A percentile compares a stretch with the other conserved stretches of the same genome.
Evolutionary conservation across 1,140 invertebrate species (phyloP).

Genomic region (Megalopta genalis): DNA sequence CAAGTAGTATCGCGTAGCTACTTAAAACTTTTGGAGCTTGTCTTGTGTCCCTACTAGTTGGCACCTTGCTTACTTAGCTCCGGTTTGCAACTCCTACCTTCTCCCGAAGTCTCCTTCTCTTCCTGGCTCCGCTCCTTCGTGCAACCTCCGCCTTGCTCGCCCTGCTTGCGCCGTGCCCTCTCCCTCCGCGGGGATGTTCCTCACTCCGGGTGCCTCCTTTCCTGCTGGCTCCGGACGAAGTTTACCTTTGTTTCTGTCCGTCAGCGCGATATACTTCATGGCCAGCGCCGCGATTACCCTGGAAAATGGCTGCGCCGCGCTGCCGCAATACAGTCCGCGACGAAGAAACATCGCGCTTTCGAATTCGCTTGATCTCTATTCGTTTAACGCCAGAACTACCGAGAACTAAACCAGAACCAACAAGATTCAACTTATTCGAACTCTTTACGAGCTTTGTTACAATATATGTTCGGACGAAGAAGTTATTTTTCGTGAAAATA

Average conservation of each 20-base stretch:
- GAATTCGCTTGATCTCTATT: too few relatives aligned
- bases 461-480: too few relatives aligned
- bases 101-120: constrained; percentile 32
- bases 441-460: too few relatives aligned
- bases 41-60: constrained; percentile 71
- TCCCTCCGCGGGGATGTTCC: constrained; percentile 51
- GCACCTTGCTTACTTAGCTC: constrained; percentile 67
- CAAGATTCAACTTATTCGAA: too few relatives aligned
- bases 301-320: constrained; percentile 45
- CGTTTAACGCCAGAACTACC: too few relatives aligned
- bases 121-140: constrained; percentile 18
- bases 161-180: constrained; percentile 15
- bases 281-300: constrained; percentile 42
- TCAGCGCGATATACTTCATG: constrained; percentile 63
- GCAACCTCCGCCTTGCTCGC: constrained; percentile 10
- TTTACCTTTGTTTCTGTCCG: constrained; percentile 74
- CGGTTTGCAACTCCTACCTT: constrained; percentile 54
- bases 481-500: too few relatives aligned
- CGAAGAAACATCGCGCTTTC: background rate
- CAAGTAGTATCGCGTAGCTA: constrained; percentile 73
- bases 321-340: constrained; percentile 3
- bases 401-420: too few relatives aligned
- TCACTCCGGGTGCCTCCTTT: background rate
- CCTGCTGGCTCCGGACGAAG: constrained; percentile 67
- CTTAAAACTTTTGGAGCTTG: constrained; percentile 77